Percentiles rank a stretch among this genome's conserved stretches.
These are phyloP conservation scores for Rhabdornis inornatus DNA, from an alignment of 2,113 vertebrate species.

Conservation along the genomic window DNA sequence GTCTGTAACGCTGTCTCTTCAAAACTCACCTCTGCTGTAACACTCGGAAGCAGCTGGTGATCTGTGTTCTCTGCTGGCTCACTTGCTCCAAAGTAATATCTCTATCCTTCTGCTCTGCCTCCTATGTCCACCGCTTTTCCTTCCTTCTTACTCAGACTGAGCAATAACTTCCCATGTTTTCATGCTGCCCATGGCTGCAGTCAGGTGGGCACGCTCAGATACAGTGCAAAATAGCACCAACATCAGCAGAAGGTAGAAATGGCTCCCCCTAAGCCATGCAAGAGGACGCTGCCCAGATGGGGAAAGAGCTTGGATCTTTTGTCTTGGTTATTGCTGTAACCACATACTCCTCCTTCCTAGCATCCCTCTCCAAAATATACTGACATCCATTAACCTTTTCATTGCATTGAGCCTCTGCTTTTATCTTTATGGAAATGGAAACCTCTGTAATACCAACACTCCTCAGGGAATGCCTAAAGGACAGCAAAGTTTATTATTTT, in stretches of 20 bases:
- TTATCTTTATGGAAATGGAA: neutral
- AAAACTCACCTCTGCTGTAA: conserved; percentile 5
- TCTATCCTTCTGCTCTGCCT: neutral
- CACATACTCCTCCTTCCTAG: neutral
- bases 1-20: neutral
- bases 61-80: neutral
- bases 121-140: neutral
- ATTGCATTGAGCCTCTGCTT: neutral
- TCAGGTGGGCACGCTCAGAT: neutral
- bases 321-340: neutral
- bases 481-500: neutral
- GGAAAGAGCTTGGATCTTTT: neutral
- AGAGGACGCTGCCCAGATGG: neutral
- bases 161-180: neutral
- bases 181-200: neutral
- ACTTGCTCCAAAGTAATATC: neutral
- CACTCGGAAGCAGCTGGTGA: neutral
- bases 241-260: neutral
- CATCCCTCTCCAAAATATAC: neutral
- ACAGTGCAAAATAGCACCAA: neutral
- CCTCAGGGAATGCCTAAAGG: neutral
- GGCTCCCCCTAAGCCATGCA: neutral
- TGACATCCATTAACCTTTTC: conserved; percentile 28
- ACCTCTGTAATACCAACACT: neutral
- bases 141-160: neutral